phyloP scores from a whole-genome alignment of 2,888 invertebrate genomes.

The Caprella mutica region DNA sequence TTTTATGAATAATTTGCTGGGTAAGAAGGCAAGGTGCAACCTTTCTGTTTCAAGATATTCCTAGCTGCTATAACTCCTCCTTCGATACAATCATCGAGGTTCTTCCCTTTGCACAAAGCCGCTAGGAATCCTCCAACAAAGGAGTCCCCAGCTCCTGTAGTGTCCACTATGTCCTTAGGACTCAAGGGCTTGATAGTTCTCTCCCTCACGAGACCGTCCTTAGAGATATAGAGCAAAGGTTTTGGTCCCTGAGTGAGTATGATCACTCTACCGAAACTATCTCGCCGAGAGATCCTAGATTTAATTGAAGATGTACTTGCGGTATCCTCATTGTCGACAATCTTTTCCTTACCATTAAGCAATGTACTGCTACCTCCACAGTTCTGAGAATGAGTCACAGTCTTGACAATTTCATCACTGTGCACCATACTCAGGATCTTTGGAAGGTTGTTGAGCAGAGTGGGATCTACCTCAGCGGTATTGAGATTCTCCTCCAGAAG shows the following conservation, averaged over 20 bases:
- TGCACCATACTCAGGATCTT: no score
- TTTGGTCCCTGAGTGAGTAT: constrained; percentile 53
- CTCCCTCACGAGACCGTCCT: constrained; percentile 35
- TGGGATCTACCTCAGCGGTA: constrained; percentile 6
- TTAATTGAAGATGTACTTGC: no score
- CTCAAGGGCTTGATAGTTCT: constrained; percentile 42
- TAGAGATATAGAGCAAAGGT: constrained; percentile 45
- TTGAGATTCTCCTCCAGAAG: neutral
- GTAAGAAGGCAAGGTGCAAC: constrained; percentile 24
- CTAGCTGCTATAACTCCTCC: constrained; percentile 29
- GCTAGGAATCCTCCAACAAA: constrained; percentile 51
- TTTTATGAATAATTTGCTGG: constrained; percentile 24
- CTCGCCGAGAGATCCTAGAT: no score
- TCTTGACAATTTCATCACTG: no score
- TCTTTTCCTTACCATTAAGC: no score
- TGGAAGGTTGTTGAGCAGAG: no score
- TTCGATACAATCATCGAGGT: constrained; percentile 41
- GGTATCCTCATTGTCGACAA: no score
- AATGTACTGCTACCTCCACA: no score
- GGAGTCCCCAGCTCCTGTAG: constrained; percentile 52
- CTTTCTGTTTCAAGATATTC: constrained; percentile 26
- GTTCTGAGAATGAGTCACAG: no score
- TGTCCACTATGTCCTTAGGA: constrained; percentile 44
- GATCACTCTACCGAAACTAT: constrained; percentile 49
- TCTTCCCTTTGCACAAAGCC: constrained; percentile 42